Percentiles rank a stretch among this genome's conserved stretches.
These are phyloP conservation scores for Drosophila mettleri DNA, from an alignment of 2,888 invertebrate species.

Conservation along the genomic window DNA sequence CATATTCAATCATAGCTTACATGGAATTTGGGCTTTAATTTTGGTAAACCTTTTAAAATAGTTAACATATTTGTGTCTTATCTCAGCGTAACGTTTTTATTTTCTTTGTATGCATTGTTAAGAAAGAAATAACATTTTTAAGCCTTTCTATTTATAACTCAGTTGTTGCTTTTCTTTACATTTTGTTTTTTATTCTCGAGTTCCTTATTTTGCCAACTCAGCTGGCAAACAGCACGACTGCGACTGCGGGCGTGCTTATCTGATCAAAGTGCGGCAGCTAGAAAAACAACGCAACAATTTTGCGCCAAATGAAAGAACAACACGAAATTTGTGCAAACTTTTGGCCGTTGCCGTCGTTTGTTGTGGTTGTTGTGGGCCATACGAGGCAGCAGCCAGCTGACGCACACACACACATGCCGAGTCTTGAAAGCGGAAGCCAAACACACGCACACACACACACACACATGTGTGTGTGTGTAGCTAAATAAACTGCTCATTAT, in stretches of 20 bases:
- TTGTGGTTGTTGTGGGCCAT: constrained; percentile 58
- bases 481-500: constrained; percentile 76
- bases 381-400: constrained; percentile 25
- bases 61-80: constrained; percentile 16
- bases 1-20: too few species aligned
- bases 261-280: constrained; percentile 69
- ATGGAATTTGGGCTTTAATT: too few species aligned
- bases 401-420: constrained; percentile 33
- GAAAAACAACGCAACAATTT: constrained; percentile 72
- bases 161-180: constrained; percentile 12
- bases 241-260: constrained; percentile 58
- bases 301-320: constrained; percentile 70
- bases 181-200: background rate
- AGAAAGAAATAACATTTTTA: constrained; percentile 30
- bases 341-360: constrained; percentile 42
- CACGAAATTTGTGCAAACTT: constrained; percentile 65
- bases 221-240: constrained; percentile 27
- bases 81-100: constrained; percentile 22
- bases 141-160: constrained; percentile 47
- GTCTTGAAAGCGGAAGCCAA: constrained; percentile 57
- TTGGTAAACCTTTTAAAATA: background rate
- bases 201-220: constrained; percentile 6
- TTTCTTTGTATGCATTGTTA: constrained; percentile 18
- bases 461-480: constrained; percentile 22
- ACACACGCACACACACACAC: constrained; percentile 24